Base-by-base conservation (phyloP, 2,113 vertebrate genomes). In the Pteronura brasiliensis region DNA sequence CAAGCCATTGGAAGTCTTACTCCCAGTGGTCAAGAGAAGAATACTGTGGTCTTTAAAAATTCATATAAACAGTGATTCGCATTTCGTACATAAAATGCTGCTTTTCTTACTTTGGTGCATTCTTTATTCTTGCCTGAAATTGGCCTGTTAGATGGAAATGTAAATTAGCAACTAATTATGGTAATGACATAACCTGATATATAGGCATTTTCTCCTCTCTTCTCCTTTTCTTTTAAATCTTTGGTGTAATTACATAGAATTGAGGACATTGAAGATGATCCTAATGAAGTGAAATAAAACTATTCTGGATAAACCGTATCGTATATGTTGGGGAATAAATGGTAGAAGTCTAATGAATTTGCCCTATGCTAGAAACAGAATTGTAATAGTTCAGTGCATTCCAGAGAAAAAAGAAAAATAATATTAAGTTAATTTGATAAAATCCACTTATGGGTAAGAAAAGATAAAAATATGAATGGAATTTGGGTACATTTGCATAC, bases 301-400 rank as follows among this genome's bases (percentile, higher is more conserved):
- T 97, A 52, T 97, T 98, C 96, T 97, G 82, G 55, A 96, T 97
- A 96, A 98, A 97, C 90, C 93, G 8, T 97, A 72, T 98, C 79
- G 91, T 93, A 83, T 91, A 96, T 95, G 77, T 97, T 99, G 55
- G 4, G 83, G 84, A 98, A 96, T 98, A 96, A 96, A 97, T 98
- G 96, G 83, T 96, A 96, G 90, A 97, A 96, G 20, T 98, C 94
- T 97, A 98, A 98, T 97, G 83, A 97, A 97, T 98, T 98, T 98
- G 57, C 31, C 76, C 4, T 96, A 36, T 94, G 80, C 88, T 97
- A 93, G 92, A 98, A 98, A 90, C 95, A 98, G 97, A 97, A 97
- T 96, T 96, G 67, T 94, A 98, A 97, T 97, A 96, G 57, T 98
- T 98, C 96, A 96, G 86, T 97, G 71, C 65, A 81, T 67, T 88